phyloP scores from a whole-genome alignment of 2,797 vertebrate genomes.

The Protonibea diacanthus region DNA sequence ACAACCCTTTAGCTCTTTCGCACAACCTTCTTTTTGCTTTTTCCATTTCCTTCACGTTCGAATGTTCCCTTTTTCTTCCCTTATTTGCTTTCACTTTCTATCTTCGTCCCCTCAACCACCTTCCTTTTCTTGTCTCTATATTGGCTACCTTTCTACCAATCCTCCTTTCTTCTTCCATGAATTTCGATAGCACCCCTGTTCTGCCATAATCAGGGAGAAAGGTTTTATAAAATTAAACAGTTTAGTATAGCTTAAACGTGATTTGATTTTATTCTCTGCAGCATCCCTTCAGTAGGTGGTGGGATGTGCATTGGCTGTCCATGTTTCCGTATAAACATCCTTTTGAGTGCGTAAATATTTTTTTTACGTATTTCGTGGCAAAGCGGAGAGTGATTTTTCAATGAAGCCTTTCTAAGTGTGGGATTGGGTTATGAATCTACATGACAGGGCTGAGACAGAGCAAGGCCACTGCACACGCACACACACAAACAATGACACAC shows the following conservation, averaged over 20 bases:
- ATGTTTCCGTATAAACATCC: conserved; percentile 48
- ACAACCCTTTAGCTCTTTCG: conserved; percentile 59
- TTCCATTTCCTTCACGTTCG: conserved; percentile 40
- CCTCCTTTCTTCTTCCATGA: not conserved
- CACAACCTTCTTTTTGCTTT: conserved; percentile 26
- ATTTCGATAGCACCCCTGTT: not conserved
- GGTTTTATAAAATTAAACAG: not conserved
- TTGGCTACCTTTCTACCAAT: not conserved
- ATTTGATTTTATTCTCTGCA: not conserved
- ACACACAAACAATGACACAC: conserved; percentile 15
- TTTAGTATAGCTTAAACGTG: not conserved
- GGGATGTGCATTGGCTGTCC: not conserved
- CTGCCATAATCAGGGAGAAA: not conserved
- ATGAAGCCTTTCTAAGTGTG: conserved; percentile 56
- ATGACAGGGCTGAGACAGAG: conserved; percentile 71
- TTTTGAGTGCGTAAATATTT: conserved; percentile 44
- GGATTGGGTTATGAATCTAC: conserved; percentile 82
- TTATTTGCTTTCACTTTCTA: conserved; percentile 6
- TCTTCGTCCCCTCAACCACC: conserved; percentile 10
- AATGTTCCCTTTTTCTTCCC: not conserved
- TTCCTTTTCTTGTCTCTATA: not conserved
- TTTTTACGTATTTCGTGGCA: conserved; percentile 42
- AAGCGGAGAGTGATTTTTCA: conserved; percentile 51
- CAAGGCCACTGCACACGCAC: conserved; percentile 59
- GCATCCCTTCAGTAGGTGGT: not conserved